Evolutionary conservation across 2,113 vertebrate genomes (phyloP), one percentile per base, ranked within the genome.

Genomic region (Trogon melanurus): DNA sequence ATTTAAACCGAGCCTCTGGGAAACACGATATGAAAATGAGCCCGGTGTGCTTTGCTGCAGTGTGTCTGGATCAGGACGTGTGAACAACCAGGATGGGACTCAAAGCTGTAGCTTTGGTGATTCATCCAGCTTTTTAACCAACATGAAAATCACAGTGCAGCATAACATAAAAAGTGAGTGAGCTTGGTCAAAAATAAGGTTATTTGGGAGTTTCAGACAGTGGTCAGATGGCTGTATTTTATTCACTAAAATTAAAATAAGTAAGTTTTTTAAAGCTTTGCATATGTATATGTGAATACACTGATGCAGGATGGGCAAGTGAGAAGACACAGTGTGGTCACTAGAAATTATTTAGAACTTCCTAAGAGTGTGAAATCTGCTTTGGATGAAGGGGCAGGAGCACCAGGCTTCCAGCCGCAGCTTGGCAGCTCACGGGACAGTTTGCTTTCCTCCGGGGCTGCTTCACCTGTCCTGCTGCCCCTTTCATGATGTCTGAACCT

Each of bases 281-380:
- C 9, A 8, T 34, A 27, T 8, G 25, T 27, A 58, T 2, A 1
- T 20, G 18, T 81, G 23, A 89, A 58, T 36, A 51, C 0, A 0
- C 6, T 72, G 45, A 48, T 51, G 54, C 18, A 72, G 66, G 36
- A 64, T n/a, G 20, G 22, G 30, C 36, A 88, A 82, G 50, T 27
- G 48, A 67, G 38, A 78, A 57, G 22, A 88, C 26, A 45, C 13
- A 10, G 3, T 19, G 18, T 0, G 1, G 11, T 48, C 30, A 58
- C 16, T 91, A 65, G 73, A 79, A 85, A 32, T 22, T n/a, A 32
- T 72, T 81, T 75, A 26, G 5, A 5, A 78, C 13, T 30, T 76
- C 51, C 11, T 1, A 34, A 56, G 21, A 69, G 19, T 18, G 4
- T 65, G 66, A 69, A 34, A 41, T 61, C 41, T 88, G 26, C 36